Evolutionary conservation across 1,140 invertebrate genomes (phyloP).

Genomic region (Halyomorpha halys): DNA sequence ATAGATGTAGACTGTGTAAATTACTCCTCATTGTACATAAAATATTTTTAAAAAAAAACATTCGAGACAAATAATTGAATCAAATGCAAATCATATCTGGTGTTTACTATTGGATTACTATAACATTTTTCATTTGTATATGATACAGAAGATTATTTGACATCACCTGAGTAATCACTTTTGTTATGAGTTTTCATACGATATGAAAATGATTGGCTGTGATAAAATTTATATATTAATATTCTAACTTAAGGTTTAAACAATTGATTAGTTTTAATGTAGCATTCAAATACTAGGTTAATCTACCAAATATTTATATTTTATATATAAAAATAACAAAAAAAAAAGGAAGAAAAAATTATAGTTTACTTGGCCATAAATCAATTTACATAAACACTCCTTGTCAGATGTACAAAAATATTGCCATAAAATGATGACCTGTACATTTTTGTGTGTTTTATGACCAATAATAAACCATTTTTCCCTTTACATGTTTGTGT

Average conservation of each 20-base stretch:
- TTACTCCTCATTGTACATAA: neutral
- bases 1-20: constrained; percentile 20
- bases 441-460: neutral
- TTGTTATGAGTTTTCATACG: constrained; percentile 9
- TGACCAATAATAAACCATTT: constrained; percentile 6
- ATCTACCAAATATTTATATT: constrained; percentile 8
- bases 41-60: constrained; percentile 14
- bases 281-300: neutral
- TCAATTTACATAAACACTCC: no score
- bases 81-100: neutral
- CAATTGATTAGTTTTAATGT: neutral
- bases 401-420: neutral
- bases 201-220: constrained; percentile 17
- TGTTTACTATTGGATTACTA: neutral
- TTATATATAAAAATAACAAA: neutral
- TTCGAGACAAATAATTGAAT: constrained; percentile 6
- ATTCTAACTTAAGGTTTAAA: constrained; percentile 4
- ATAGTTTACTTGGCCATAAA: no score
- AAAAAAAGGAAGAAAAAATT: no score
- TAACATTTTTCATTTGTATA: neutral
- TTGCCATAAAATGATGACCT: constrained; percentile 4
- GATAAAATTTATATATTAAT: constrained; percentile 8
- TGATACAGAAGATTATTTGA: neutral
- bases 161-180: constrained; percentile 14
- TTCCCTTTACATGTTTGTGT: neutral